Conservation (phyloP, 2,888 invertebrate species). For the Cartodere bifasciata region DNA sequence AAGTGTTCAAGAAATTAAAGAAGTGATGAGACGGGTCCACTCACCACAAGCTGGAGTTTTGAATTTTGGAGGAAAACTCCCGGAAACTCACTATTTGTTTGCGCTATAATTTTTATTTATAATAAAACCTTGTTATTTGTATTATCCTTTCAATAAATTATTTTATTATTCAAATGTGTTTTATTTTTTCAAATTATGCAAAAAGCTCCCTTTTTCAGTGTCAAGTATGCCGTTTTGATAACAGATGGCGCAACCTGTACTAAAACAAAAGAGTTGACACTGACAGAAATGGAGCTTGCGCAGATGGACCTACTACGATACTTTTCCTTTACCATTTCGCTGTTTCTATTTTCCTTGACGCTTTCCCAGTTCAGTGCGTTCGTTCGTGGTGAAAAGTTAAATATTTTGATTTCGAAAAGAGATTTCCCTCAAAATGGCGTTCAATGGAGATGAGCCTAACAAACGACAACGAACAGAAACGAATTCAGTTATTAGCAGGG, state of each 20-base stretch:
- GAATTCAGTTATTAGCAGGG: constrained; percentile 35
- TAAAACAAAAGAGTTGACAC: no score
- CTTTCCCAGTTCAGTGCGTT: constrained; percentile 31
- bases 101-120: constrained; percentile 22
- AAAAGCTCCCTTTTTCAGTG: no score
- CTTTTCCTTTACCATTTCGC: no score
- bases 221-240: no score
- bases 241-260: no score
- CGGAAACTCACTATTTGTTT: constrained; percentile 28
- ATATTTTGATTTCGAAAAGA: no score
- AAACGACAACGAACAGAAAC: constrained; percentile 37
- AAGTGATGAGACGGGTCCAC: constrained; percentile 64
- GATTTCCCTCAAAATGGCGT: constrained; percentile 58
- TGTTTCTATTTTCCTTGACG: no score
- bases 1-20: constrained; percentile 68
- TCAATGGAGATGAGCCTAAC: constrained; percentile 50
- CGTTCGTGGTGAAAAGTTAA: constrained; percentile 27
- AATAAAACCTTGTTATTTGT: background rate
- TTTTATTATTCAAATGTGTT: no score
- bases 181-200: no score
- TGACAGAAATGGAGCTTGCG: no score
- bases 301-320: no score
- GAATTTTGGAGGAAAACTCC: constrained; percentile 36
- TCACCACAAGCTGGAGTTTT: constrained; percentile 44
- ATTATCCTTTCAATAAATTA: no score